Conservation (phyloP, 2,113 vertebrate species). For the Hydrochoerus hydrochaeris region DNA sequence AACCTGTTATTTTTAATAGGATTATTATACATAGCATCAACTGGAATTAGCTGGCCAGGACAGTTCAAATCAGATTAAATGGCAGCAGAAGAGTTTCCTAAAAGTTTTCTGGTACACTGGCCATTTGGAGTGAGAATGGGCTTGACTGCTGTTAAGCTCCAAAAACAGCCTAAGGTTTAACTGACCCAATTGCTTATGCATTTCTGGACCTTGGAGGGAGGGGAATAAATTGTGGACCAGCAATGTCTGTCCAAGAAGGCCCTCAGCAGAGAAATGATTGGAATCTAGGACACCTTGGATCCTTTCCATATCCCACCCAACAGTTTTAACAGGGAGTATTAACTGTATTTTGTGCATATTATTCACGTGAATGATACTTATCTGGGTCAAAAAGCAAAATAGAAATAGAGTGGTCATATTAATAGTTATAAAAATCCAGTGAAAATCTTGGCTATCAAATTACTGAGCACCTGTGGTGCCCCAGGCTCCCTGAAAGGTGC, state of each 20-base stretch:
- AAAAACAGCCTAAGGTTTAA: neutral
- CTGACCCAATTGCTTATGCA: neutral
- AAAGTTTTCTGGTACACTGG: neutral
- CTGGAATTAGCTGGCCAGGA: neutral
- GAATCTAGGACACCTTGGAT: neutral
- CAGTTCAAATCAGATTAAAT: neutral
- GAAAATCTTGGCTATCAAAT: neutral
- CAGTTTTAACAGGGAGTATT: conserved; percentile 7
- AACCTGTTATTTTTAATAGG: neutral
- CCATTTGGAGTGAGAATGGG: neutral
- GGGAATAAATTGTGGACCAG: neutral
- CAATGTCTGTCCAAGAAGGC: neutral
- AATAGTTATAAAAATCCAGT: neutral
- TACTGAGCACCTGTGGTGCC: neutral
- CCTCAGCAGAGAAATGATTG: neutral
- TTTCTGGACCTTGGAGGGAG: neutral
- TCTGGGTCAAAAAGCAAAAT: neutral
- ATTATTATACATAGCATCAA: neutral
- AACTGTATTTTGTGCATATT: neutral
- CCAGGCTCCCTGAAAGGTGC: neutral
- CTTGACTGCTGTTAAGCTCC: neutral
- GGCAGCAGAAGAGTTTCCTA: neutral
- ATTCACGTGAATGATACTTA: neutral
- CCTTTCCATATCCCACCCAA: neutral
- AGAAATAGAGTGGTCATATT: neutral